A percentile compares a stretch with the other conserved stretches of the same genome.
These are phyloP conservation scores for Anguilla anguilla DNA, from an alignment of 2,797 vertebrate species.

Conservation along the genomic window DNA sequence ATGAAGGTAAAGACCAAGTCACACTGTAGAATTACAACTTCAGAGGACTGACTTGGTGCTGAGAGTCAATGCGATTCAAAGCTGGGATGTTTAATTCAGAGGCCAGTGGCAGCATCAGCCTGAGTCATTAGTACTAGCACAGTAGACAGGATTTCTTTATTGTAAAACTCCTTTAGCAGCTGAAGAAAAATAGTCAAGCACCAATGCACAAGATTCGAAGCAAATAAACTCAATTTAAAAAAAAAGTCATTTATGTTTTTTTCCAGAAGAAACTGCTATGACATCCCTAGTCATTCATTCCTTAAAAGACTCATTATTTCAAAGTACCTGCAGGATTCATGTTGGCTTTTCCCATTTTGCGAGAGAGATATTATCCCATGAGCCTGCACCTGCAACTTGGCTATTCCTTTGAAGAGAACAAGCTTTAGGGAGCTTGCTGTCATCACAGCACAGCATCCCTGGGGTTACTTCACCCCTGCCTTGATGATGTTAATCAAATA, in stretches of 20 bases:
- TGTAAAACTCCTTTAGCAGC: slow-evolving; percentile 51
- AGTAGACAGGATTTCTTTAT: slow-evolving; percentile 62
- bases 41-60: not conserved
- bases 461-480: slow-evolving; percentile 43
- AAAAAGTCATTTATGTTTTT: not conserved
- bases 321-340: slow-evolving; percentile 57
- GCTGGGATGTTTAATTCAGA: slow-evolving; percentile 58
- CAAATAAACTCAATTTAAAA: slow-evolving; percentile 13
- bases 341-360: slow-evolving; percentile 48
- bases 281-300: slow-evolving; percentile 46
- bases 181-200: slow-evolving; percentile 60
- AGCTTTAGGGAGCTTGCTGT: slow-evolving; percentile 34
- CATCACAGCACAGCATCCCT: slow-evolving; percentile 42
- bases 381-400: slow-evolving; percentile 38
- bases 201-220: slow-evolving; percentile 44
- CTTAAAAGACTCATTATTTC: slow-evolving; percentile 70
- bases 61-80: slow-evolving; percentile 39
- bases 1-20: slow-evolving; percentile 15
- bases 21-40: slow-evolving; percentile 8
- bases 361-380: not conserved
- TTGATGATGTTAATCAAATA: slow-evolving; percentile 68
- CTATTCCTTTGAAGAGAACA: slow-evolving; percentile 59
- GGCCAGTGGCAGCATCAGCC: slow-evolving; percentile 57
- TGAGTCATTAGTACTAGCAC: slow-evolving; percentile 60
- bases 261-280: not conserved